A percentile compares a stretch with the other conserved stretches of the same genome.
phyloP scores from a whole-genome alignment of 2,797 vertebrate genomes.

The Darevskia nairensis region DNA sequence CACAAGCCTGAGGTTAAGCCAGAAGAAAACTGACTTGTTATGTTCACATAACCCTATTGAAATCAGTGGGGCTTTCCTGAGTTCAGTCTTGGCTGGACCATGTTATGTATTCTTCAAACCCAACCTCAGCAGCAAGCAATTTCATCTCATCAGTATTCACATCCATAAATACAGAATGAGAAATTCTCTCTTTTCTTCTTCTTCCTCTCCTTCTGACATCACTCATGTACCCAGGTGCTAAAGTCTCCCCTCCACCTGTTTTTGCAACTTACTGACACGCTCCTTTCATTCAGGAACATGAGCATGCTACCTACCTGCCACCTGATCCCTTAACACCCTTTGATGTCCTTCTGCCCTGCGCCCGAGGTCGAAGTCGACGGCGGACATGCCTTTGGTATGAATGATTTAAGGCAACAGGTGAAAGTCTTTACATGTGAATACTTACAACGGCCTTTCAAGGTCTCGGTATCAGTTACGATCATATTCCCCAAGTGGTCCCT shows the following conservation, averaged over 20 bases:
- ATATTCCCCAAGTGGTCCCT: conserved; percentile 56
- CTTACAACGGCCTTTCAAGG: conserved; percentile 69
- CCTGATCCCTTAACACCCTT: conserved; percentile 72
- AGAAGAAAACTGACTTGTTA: neutral
- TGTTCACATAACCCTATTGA: neutral
- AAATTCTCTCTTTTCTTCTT: neutral
- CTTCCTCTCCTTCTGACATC: neutral
- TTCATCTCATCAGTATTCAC: neutral
- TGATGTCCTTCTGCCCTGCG: conserved; percentile 64
- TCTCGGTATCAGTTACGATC: conserved; percentile 58
- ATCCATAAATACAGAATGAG: neutral
- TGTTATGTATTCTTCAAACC: neutral
- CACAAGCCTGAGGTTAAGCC: neutral
- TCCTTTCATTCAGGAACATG: conserved; percentile 65
- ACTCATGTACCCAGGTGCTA: conserved; percentile 20
- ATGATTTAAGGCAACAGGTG: conserved; percentile 80
- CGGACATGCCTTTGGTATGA: conserved; percentile 57
- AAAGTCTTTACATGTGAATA: conserved; percentile 71
- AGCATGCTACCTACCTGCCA: conserved; percentile 72
- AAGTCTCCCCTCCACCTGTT: conserved; percentile 64
- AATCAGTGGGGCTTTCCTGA: neutral
- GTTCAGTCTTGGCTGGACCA: neutral
- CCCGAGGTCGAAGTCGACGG: conserved; percentile 61
- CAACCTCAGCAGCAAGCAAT: neutral
- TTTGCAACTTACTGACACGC: conserved; percentile 66